Percentiles rank a stretch among this genome's conserved stretches.
These are phyloP conservation scores for Podarcis siculus DNA, from an alignment of 2,797 vertebrate genomes.

Conservation along the genomic window DNA sequence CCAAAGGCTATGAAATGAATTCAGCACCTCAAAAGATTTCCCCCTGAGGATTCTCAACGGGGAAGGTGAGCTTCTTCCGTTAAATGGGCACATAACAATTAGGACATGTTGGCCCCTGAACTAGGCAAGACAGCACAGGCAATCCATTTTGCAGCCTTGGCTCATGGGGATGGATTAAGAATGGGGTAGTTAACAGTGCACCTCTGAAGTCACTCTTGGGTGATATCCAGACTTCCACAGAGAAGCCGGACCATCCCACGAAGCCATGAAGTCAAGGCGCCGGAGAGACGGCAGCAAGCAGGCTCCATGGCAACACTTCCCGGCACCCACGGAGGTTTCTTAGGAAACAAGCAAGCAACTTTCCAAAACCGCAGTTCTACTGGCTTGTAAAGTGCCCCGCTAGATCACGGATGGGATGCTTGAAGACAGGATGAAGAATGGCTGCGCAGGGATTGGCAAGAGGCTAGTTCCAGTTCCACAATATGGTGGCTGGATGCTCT, in stretches of 20 bases:
- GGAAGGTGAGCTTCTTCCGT: neutral
- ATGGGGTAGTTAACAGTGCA: neutral
- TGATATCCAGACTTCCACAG: neutral
- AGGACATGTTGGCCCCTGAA: neutral
- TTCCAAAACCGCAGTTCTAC: slow-evolving; percentile 6
- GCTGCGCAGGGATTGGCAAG: neutral
- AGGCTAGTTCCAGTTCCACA: neutral
- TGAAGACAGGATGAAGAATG: neutral
- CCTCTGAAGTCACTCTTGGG: neutral
- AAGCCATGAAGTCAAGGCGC: slow-evolving; percentile 27
- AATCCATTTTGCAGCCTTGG: neutral
- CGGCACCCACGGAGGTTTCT: slow-evolving; percentile 3
- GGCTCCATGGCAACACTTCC: slow-evolving; percentile 19
- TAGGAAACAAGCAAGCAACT: slow-evolving; percentile 21
- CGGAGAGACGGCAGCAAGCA: neutral
- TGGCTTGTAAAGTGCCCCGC: slow-evolving; percentile 9
- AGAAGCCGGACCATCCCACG: neutral
- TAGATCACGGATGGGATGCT: neutral
- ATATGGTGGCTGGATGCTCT: neutral
- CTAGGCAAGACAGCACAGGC: neutral
- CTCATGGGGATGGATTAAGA: neutral
- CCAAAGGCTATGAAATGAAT: neutral
- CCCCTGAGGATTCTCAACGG: neutral
- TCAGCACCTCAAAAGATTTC: neutral
- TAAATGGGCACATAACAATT: neutral